Evolutionary conservation across 2,113 vertebrate genomes (phyloP).

Genomic region (Sinocyclocheilus anshuiensis): DNA sequence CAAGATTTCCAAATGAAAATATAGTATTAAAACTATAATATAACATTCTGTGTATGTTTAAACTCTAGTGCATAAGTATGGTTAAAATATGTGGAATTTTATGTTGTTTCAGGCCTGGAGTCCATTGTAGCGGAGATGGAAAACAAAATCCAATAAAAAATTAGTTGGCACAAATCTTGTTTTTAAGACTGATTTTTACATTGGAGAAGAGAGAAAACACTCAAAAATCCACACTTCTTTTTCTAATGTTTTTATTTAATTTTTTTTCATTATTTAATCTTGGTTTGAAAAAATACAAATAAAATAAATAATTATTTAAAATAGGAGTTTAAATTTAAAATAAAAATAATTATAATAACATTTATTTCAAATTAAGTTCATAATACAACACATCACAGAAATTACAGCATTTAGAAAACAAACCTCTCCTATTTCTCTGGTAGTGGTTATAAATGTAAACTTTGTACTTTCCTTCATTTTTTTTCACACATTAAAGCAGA

Average conservation of each 20-base stretch:
- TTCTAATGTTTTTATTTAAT: too few species aligned
- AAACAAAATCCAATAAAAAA: too few species aligned
- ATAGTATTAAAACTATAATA: background rate
- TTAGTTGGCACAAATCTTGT: too few species aligned
- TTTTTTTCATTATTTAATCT: background rate
- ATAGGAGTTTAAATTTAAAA: background rate
- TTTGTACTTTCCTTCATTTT: background rate
- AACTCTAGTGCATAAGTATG: too few species aligned
- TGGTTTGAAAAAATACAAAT: background rate
- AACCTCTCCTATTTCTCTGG: background rate
- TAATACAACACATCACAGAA: background rate
- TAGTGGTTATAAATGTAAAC: background rate
- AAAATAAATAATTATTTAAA: background rate
- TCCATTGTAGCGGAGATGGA: background rate
- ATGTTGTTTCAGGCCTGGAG: background rate
- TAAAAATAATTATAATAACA: background rate
- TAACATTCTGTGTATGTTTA: too few species aligned
- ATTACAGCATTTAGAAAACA: background rate
- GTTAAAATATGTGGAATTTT: too few species aligned
- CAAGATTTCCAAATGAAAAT: background rate
- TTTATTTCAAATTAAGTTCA: background rate
- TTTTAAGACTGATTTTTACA: too few species aligned
- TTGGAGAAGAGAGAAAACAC: too few species aligned
- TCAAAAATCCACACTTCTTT: too few species aligned
- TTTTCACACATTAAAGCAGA: background rate